These are phyloP conservation scores for Cantharis lateralis DNA, from an alignment of 2,888 invertebrate genomes.

Conservation along the genomic window DNA sequence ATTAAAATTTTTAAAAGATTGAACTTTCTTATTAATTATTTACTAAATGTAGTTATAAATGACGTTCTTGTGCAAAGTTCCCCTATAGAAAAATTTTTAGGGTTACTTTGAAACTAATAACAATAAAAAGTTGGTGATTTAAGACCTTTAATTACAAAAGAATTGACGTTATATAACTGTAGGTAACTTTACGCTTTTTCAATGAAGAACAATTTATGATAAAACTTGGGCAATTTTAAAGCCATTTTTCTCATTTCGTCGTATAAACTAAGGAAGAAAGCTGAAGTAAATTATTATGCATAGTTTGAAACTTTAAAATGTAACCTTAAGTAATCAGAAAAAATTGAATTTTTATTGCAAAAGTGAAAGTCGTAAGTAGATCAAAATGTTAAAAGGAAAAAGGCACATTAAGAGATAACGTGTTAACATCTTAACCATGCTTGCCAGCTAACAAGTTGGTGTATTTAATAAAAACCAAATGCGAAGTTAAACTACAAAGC, in stretches of 20 bases:
- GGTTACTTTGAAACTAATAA: not conserved
- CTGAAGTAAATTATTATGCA: constrained; percentile 20
- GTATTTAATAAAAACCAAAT: constrained; percentile 25
- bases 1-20: not conserved
- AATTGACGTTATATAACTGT: constrained; percentile 18
- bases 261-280: constrained; percentile 21
- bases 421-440: not conserved
- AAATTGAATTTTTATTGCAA: constrained; percentile 10
- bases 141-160: constrained; percentile 15
- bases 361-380: not conserved
- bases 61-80: not conserved
- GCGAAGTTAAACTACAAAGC: constrained; percentile 28
- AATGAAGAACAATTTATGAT: constrained; percentile 25
- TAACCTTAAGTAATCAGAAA: constrained; percentile 1
- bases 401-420: not conserved
- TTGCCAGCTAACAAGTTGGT: not conserved
- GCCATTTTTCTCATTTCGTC: constrained; percentile 26
- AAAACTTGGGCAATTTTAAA: constrained; percentile 27
- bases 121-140: not conserved
- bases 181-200: constrained; percentile 27
- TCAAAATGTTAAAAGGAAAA: not conserved
- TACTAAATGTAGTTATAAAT: not conserved
- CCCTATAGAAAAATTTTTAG: not conserved
- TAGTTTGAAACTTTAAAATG: constrained; percentile 16
- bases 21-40: not conserved